phyloP scores from a whole-genome alignment of 2,888 invertebrate species.

The Brenthis ino region DNA sequence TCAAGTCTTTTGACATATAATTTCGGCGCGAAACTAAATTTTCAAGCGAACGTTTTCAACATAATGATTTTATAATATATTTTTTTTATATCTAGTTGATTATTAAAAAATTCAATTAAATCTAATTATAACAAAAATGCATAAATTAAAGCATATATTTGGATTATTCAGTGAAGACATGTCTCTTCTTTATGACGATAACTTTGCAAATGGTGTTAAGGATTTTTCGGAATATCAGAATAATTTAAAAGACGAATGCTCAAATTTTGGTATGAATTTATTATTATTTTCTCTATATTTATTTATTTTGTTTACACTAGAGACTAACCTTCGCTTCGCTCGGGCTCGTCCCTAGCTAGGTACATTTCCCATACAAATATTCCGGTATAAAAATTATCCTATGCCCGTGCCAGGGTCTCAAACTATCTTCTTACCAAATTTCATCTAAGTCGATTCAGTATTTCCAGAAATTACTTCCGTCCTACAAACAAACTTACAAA shows the following conservation, averaged over 20 bases:
- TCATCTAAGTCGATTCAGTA: too few species aligned
- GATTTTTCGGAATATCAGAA: not conserved
- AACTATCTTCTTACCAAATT: too few species aligned
- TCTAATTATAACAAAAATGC: slow-evolving; percentile 13
- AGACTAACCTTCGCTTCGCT: too few species aligned
- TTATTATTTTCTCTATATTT: not conserved
- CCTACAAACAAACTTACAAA: too few species aligned
- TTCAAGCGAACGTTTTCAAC: not conserved
- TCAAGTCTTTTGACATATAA: not conserved
- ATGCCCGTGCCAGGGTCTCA: too few species aligned
- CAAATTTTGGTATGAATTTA: slow-evolving; percentile 20
- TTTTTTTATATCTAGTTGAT: slow-evolving; percentile 5
- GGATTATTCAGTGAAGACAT: slow-evolving; percentile 47
- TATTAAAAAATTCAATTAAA: slow-evolving; percentile 11
- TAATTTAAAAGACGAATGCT: slow-evolving; percentile 10
- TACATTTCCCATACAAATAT: too few species aligned
- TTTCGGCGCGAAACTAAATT: slow-evolving; percentile 8
- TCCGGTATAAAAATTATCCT: too few species aligned
- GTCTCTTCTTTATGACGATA: slow-evolving; percentile 56
- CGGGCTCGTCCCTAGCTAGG: too few species aligned
- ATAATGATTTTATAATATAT: not conserved
- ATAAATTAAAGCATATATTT: slow-evolving; percentile 33
- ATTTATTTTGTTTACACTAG: not conserved
- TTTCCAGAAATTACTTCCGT: too few species aligned
- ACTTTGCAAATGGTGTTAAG: slow-evolving; percentile 43